phyloP scores from a whole-genome alignment of 2,888 invertebrate species.

The Drosophila recens region DNA sequence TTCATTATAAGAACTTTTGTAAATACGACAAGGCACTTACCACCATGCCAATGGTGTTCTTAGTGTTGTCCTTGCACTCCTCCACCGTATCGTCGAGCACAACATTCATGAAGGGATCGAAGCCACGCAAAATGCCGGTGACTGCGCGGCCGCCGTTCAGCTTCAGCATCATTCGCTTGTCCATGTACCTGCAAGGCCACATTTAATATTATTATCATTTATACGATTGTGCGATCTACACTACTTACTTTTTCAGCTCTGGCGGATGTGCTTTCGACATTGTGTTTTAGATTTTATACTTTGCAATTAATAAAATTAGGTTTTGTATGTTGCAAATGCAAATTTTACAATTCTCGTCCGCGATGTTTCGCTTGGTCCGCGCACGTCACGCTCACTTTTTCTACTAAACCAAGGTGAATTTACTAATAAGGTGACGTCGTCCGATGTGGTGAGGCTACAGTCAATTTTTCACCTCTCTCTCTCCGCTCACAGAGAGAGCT shows the following conservation, averaged over 20 bases:
- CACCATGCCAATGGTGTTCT: constrained; percentile 98
- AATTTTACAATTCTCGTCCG: too few species aligned
- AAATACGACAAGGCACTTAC: constrained; percentile 87
- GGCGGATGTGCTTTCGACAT: constrained; percentile 99
- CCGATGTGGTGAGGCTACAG: too few species aligned
- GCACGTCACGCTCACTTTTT: too few species aligned
- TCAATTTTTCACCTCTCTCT: too few species aligned
- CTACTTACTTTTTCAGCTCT: constrained; percentile 96
- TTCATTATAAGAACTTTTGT: background rate
- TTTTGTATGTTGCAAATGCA: too few species aligned
- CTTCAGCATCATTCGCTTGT: constrained; percentile 96
- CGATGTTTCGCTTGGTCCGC: too few species aligned
- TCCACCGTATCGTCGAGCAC: constrained; percentile 98
- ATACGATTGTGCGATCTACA: background rate
- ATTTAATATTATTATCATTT: constrained; percentile 1
- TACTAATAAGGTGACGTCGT: too few species aligned
- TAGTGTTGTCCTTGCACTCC: constrained; percentile 95
- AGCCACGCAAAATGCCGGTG: constrained; percentile 96
- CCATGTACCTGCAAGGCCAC: constrained; percentile 92
- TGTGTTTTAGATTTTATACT: constrained; percentile 75
- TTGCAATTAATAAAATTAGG: constrained; percentile 5
- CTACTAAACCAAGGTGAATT: too few species aligned
- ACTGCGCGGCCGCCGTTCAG: constrained; percentile 97
- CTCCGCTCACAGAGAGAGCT: too few species aligned
- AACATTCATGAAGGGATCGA: constrained; percentile 99